A percentile compares a stretch with the other conserved stretches of the same genome.
These are phyloP conservation scores for Vireo altiloquus DNA, from an alignment of 2,113 vertebrate species.

Conservation along the genomic window DNA sequence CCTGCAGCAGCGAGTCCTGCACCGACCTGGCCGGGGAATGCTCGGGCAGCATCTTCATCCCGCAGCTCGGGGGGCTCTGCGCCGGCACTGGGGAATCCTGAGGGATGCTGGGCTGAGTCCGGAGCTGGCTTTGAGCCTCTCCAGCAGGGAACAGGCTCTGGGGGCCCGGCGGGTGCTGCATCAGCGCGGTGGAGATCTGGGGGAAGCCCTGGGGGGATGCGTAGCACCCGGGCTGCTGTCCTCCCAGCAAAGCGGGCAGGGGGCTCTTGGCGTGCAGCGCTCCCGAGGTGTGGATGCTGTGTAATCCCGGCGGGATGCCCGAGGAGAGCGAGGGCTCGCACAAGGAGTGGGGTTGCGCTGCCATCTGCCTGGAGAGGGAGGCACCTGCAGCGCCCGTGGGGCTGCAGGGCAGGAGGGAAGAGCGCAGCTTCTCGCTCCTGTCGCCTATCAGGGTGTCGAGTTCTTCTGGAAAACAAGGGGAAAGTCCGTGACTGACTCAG, in stretches of 20 bases:
- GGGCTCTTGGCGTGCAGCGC: constrained; percentile 59
- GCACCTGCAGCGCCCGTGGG: constrained; percentile 35
- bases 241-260: constrained; percentile 58
- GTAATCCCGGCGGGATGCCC: constrained; percentile 43
- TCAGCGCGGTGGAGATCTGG: constrained; percentile 68
- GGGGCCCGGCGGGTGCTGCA: constrained; percentile 64
- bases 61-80: constrained; percentile 78
- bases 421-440: constrained; percentile 78
- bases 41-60: constrained; percentile 69
- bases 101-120: constrained; percentile 60
- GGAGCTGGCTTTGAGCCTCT: constrained; percentile 67
- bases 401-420: constrained; percentile 58
- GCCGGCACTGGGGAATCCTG: constrained; percentile 77
- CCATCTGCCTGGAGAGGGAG: constrained; percentile 60
- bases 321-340: constrained; percentile 57
- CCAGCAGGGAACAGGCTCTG: constrained; percentile 61
- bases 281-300: constrained; percentile 36
- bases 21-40: constrained; percentile 72
- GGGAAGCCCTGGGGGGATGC: constrained; percentile 68
- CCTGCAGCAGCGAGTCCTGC: constrained; percentile 81
- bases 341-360: constrained; percentile 17
- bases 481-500: neutral
- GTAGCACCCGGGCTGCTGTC: constrained; percentile 64
- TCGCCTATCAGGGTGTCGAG: constrained; percentile 88
- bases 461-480: constrained; percentile 78